Percentiles rank a stretch among this genome's conserved stretches.
Conservation (phyloP, 2,113 vertebrate species). For the Halcyon senegalensis region DNA sequence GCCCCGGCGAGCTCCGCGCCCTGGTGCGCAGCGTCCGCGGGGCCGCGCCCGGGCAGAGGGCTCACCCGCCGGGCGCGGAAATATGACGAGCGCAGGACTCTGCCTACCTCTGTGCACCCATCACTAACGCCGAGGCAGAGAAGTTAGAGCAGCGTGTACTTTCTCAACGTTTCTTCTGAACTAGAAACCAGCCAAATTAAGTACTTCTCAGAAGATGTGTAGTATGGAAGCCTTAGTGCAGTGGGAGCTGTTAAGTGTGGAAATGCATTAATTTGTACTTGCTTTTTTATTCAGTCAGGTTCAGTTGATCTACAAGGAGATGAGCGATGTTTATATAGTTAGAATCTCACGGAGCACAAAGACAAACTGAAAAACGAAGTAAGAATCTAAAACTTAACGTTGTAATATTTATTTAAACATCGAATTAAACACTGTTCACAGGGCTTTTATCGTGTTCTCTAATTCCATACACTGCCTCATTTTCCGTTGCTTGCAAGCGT, state of each 20-base stretch:
- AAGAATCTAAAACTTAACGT: neutral
- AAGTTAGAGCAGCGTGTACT: neutral
- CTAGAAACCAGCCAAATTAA: fast-evolving
- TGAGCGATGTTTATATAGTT: neutral
- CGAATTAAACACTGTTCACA: neutral
- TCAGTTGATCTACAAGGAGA: neutral
- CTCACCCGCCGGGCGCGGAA: neutral
- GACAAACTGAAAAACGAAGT: neutral
- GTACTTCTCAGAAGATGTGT: neutral
- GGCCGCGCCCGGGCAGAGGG: neutral
- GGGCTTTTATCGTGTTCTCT: neutral
- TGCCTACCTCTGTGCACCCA: fast-evolving
- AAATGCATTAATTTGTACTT: neutral
- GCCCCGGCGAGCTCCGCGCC: neutral
- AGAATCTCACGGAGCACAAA: neutral
- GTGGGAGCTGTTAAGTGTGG: neutral
- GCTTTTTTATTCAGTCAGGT: neutral
- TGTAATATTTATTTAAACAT: neutral
- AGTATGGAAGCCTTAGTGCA: neutral
- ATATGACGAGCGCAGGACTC: fast-evolving
- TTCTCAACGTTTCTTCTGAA: neutral
- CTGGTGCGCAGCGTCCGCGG: neutral
- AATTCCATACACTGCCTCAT: fast-evolving
- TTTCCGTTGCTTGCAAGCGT: neutral
- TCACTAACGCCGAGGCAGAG: fast-evolving